Evolutionary conservation across 2,113 vertebrate genomes (phyloP).

Genomic region (Synodontis membranacea): DNA sequence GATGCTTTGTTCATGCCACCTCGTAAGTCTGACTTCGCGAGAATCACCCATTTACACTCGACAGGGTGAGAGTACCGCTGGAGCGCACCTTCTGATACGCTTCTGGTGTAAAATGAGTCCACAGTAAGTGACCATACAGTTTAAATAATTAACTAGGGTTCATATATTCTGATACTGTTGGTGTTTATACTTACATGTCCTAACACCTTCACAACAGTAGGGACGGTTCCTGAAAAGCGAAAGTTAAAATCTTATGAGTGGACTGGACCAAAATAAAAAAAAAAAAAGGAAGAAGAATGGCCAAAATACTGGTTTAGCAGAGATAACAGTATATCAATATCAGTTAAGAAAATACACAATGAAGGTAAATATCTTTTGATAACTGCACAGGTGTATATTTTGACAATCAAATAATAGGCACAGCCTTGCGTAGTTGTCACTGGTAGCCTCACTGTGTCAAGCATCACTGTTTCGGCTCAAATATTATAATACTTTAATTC

Average conservation of each 20-base stretch:
- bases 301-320: conserved; percentile 24
- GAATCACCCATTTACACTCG: neutral
- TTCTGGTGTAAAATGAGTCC: neutral
- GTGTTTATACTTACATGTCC: conserved; percentile 35
- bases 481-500: neutral
- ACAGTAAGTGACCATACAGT: neutral
- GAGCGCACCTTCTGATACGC: neutral
- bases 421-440: neutral
- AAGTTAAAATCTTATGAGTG: neutral
- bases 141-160: neutral
- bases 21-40: too few species aligned
- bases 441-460: neutral
- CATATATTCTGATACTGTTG: neutral
- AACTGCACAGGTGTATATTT: neutral
- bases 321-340: neutral
- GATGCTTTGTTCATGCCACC: too few species aligned
- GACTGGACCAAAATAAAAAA: neutral
- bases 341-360: neutral
- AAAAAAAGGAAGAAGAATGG: neutral
- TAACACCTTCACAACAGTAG: conserved; percentile 24
- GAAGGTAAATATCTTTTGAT: neutral
- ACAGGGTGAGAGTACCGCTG: neutral
- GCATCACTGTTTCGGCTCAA: neutral
- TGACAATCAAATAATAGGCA: neutral
- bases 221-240: conserved; percentile 37